Conservation (phyloP, 1,140 invertebrate genomes). For the Scaptomyza graminum region DNA sequence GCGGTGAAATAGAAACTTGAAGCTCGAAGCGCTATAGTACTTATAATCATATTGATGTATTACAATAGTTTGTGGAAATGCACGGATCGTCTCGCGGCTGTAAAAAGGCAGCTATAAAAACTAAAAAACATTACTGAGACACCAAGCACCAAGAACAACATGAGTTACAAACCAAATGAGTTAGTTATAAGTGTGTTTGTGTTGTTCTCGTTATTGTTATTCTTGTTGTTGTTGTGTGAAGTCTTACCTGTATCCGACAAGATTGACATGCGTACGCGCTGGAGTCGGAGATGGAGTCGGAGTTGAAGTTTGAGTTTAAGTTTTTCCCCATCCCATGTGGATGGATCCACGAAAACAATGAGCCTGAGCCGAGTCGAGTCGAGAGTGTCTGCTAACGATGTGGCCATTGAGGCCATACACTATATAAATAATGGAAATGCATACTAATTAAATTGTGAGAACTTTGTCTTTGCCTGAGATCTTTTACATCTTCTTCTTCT, state of each 20-base stretch:
- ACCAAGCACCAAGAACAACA: constrained; percentile 11
- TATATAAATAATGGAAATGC: constrained; percentile 74
- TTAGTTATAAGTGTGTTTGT: constrained; percentile 35
- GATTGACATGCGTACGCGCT: constrained; percentile 46
- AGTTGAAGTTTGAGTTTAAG: too few relatives aligned
- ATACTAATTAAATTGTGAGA: constrained; percentile 73
- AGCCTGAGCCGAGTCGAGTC: constrained; percentile 35
- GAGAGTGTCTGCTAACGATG: constrained; percentile 43
- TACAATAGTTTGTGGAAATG: constrained; percentile 72
- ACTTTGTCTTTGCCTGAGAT: constrained; percentile 27
- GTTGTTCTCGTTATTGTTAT: constrained; percentile 16
- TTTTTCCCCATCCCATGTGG: not conserved
- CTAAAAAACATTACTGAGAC: constrained; percentile 63
- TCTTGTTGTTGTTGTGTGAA: constrained; percentile 20
- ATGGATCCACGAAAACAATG: constrained; percentile 39
- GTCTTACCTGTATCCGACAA: constrained; percentile 42
- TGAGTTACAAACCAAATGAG: constrained; percentile 54
- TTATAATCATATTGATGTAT: constrained; percentile 78
- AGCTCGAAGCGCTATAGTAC: constrained; percentile 36
- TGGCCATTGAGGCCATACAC: constrained; percentile 54
- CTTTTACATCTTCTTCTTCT: not conserved
- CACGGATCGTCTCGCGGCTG: constrained; percentile 41
- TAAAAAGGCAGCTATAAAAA: constrained; percentile 64
- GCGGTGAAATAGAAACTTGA: constrained; percentile 18
- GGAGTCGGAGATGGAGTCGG: not conserved